Evolutionary conservation across 2,888 invertebrate genomes (phyloP).

Genomic region (Nomada fabriciana): DNA sequence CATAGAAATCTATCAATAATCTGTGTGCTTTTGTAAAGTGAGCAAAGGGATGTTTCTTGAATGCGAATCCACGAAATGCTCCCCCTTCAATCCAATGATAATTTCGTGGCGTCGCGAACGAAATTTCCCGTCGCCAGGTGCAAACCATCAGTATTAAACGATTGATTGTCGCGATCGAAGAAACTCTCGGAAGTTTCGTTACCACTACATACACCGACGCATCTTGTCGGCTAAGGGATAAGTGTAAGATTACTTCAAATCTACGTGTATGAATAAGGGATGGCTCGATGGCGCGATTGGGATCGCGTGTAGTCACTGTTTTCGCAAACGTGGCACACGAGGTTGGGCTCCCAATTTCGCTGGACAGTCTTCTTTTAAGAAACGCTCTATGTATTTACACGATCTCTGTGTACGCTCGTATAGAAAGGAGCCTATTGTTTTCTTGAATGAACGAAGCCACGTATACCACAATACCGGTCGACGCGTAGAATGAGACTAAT

Average conservation of each 20-base stretch:
- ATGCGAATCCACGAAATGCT: neutral
- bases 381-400: constrained; percentile 35
- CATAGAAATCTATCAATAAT: neutral
- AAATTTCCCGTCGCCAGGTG: neutral
- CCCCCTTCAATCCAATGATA: neutral
- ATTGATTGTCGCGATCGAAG: neutral
- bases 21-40: constrained; percentile 17
- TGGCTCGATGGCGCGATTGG: constrained; percentile 32
- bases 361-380: neutral
- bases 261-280: neutral
- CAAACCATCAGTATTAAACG: constrained; percentile 32
- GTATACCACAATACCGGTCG: neutral
- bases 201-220: neutral
- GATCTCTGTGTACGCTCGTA: constrained; percentile 36
- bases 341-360: constrained; percentile 40
- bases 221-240: neutral
- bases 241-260: constrained; percentile 10
- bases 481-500: constrained; percentile 22
- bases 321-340: constrained; percentile 4
- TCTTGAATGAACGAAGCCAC: neutral
- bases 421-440: constrained; percentile 11
- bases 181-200: constrained; percentile 2
- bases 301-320: constrained; percentile 26
- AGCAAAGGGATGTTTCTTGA: neutral
- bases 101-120: neutral